Evolutionary conservation across 35 echinoderm and acorn worm genomes (phyloP), one percentile per base, ranked within the genome.

Genomic region (Amphiura filiformis): DNA sequence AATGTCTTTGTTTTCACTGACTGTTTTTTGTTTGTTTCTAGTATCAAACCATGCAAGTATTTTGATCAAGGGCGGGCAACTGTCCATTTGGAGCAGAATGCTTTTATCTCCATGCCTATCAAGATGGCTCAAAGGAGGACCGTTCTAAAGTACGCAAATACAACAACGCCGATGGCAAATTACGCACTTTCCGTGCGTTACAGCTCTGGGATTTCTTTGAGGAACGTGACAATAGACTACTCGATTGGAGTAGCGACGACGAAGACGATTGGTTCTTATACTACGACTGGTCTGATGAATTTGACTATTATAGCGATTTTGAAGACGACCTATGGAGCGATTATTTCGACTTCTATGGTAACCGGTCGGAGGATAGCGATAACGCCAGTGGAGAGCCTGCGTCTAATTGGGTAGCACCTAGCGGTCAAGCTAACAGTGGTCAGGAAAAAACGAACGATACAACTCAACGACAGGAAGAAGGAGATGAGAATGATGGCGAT

Each of bases 11-110:
- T n/a, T n/a, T n/a, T n/a, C n/a, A n/a, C n/a, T n/a, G n/a, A n/a
- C n/a, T n/a, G n/a, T n/a, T n/a, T n/a, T n/a, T n/a, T n/a, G n/a
- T n/a, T n/a, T n/a, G n/a, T n/a, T n/a, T 86, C 18, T 81, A 99
- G 96, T 81, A 92, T 88, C 65, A 99, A 99, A 87, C 75, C 75
- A 70, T 99, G 96, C 77, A 99, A 99, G 85, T 94, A 99, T 64
- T 99, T 99, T 84, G 61, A 80, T n/a, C 82, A 95, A 75, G 96
- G 96, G 14, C 37, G 31, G 96, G 96, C 57, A 89, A 82, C 30
- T 99, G 96, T 86, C 96, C 96, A 39, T 99, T 99, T 82, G 93
- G 96, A n/a, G 93, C 87, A 11, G 91, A 94, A 75, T 99, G 96
- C 77, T 99, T 99, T 87, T 99, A 99, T 56, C 87, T 89, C 32